Evolutionary conservation across 2,113 vertebrate species (phyloP), one percentile per base, ranked within the genome.

Genomic region (Toxostoma redivivum): DNA sequence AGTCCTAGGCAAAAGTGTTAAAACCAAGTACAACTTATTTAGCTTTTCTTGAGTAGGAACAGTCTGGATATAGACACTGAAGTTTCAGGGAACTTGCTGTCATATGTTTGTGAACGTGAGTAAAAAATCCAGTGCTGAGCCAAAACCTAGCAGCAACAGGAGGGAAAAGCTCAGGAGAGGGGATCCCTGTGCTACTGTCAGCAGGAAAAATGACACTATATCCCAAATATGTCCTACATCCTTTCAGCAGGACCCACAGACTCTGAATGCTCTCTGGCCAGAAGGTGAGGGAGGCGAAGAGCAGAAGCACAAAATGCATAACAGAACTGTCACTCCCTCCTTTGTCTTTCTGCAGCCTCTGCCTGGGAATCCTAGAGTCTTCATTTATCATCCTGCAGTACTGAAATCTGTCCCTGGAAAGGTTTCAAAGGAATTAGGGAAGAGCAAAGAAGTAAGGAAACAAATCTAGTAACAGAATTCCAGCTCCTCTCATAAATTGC

Each of bases 351-450:
- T 90, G 38, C 23, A 74, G 42, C 51, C 27, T 76, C 62, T 91
- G 64, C 33, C 42, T 60, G 53, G 71, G 73, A 90, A 44, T 84
- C 74, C 60, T 77, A 50, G 31, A 90, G 44, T 12, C 33, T 64
- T 28, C 62, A 47, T 90, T 88, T 92, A 47, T 83, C 66, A 76
- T 94, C 66, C 73, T 86, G 64, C 51, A 88, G 24, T 35, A 50
- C 71, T 91, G 20, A 66, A 94, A 2, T 83, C 27, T 88, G 56
- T 84, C 31, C 54, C 25, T 84, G 79, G 84, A 58, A 90, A 66
- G 37, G 23, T 80, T 95, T 92, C 69, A 94, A 50, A 93, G 35
- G 64, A 95, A 95, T 90, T 93, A 88, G 37, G 60, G 60, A 89
- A 93, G 50, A 78, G 85, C 53, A 91, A 92, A 93, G 51, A 86